Evolutionary conservation across 2,888 invertebrate species (phyloP), one percentile per base, ranked within the genome.

Genomic region (Ectobius pallidus): DNA sequence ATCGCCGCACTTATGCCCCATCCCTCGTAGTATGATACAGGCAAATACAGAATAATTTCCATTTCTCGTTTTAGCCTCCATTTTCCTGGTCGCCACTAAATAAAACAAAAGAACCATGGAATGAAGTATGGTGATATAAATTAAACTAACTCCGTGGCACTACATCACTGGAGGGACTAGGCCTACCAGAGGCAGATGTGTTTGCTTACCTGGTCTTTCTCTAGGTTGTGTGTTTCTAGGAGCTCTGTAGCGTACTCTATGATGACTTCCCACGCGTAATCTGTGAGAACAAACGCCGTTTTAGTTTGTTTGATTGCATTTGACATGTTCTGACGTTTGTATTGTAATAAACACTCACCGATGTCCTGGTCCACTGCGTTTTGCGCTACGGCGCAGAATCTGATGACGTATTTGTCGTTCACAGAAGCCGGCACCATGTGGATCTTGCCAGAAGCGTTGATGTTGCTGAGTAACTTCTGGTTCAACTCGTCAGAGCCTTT

Each of bases 381-480:
- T 82, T 96, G 95, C 2, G 96, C 91, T 55, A 96, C 95, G 0
- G 97, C 94, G 81, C 97, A 97, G 85, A 99, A 99, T 72, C 97
- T 87, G 78, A 97, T 96, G 67, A 96, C 94, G 81, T 93, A 97
- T 79, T 91, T 91, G 65, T 96, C 96, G 80, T 94, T 92, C 22
- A 97, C 92, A 58, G 89, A 91, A 0, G 97, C 95, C 0, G 97
- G 97, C 14, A 97, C 97, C 97, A 99, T 98, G 83, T 99, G 98
- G 75, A 99, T 85, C 82, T 93, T 94, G 16, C 97, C 98, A 3
- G 97, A 96, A 74, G 94, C 97, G 81, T 99, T 99, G 78, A 99
- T 95, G 77, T 90, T 89, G 74, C 95, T 95, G 78, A 99, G 84
- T 46, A 99, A 86, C 82, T 95, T 95, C 83, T 97, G 96, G 82